phyloP scores from a whole-genome alignment of 2,888 invertebrate genomes.

The Endotricha flammealis region DNA sequence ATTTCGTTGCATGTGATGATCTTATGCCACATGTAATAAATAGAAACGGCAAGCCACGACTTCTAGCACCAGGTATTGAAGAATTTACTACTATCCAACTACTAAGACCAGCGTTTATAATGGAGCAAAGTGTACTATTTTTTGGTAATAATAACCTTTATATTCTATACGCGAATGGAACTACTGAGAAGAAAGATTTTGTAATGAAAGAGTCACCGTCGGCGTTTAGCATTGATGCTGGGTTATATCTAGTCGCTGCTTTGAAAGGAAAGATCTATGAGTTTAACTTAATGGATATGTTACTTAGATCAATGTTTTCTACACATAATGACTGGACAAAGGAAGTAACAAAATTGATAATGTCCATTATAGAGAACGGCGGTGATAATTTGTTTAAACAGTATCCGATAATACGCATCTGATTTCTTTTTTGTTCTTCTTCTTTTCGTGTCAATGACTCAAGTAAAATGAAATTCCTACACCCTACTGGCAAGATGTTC shows the following conservation, averaged over 20 bases:
- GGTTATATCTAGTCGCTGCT: slow-evolving; percentile 51
- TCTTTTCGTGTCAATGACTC: no score
- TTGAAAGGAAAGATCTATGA: slow-evolving; percentile 56
- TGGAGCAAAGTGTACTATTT: slow-evolving; percentile 52
- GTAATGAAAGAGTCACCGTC: slow-evolving; percentile 36
- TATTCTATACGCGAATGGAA: slow-evolving; percentile 47
- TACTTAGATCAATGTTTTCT: slow-evolving; percentile 51
- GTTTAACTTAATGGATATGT: slow-evolving; percentile 53
- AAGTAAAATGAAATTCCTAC: no score
- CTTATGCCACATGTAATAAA: slow-evolving; percentile 39
- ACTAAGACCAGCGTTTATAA: slow-evolving; percentile 52
- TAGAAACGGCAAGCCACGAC: slow-evolving; percentile 29
- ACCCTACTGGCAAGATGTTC: no score
- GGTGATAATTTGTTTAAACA: no score
- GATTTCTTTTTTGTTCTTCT: no score
- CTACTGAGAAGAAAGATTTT: slow-evolving; percentile 46
- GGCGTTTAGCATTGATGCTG: slow-evolving; percentile 53
- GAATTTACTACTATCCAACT: slow-evolving; percentile 43
- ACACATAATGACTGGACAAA: slow-evolving; percentile 28
- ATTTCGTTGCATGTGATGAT: slow-evolving; percentile 47
- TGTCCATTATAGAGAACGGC: slow-evolving; percentile 50
- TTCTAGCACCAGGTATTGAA: slow-evolving; percentile 35
- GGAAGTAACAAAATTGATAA: slow-evolving; percentile 43
- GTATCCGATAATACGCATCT: no score
- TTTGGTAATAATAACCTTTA: slow-evolving; percentile 46